A percentile compares a stretch with the other conserved stretches of the same genome.
Conservation (phyloP, 64 coral and sea anemone species). For the Platygyra sinensis region DNA sequence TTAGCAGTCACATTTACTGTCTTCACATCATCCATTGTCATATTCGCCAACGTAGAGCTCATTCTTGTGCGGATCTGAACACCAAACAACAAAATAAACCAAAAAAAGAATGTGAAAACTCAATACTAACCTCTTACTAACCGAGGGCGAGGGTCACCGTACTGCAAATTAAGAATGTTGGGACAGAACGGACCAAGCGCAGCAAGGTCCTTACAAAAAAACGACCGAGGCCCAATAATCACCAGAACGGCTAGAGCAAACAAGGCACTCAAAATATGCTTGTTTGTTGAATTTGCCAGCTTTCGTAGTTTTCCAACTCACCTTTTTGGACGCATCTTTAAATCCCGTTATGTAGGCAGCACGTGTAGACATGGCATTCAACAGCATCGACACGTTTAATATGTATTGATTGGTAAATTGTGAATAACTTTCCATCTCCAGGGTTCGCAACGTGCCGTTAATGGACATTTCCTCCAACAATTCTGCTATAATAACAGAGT, state of each 20-base stretch:
- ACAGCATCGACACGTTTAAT: not conserved
- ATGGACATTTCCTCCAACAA: constrained; percentile 30
- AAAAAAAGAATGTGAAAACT: no score
- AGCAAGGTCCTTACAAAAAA: no score
- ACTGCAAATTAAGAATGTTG: no score
- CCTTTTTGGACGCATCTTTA: not conserved
- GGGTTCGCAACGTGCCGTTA: constrained; percentile 40
- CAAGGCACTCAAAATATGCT: no score
- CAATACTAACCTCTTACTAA: no score
- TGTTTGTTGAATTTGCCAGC: no score
- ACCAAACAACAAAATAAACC: not conserved
- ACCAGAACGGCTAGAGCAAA: no score
- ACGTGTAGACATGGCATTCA: not conserved
- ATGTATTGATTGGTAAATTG: constrained; percentile 49
- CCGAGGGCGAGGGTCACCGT: no score
- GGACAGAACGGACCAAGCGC: not conserved
- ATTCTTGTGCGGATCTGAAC: not conserved
- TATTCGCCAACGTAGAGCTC: not conserved
- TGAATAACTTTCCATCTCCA: constrained; percentile 63
- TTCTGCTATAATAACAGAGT: not conserved
- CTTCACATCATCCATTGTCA: not conserved
- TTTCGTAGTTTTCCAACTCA: not conserved
- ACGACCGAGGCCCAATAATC: no score
- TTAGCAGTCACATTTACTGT: constrained; percentile 14
- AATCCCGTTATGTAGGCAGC: not conserved